Evolutionary conservation across 2,113 vertebrate species (phyloP), one percentile per base, ranked within the genome.

Genomic region (Aptenodytes patagonicus): DNA sequence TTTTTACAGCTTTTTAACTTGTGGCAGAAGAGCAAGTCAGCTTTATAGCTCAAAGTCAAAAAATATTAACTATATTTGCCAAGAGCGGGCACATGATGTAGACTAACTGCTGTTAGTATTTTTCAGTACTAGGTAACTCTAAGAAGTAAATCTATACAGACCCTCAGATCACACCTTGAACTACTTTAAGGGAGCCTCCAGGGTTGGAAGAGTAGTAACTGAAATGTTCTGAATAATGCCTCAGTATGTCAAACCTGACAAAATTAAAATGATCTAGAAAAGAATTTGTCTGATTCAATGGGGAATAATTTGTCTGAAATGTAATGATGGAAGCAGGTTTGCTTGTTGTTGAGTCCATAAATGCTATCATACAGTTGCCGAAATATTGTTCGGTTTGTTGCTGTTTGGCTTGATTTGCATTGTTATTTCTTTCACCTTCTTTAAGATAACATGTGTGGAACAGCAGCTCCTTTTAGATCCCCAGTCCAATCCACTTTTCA

Each of bases 401-500:
- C 44, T 49, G 0, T 54, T 36, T 96, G 47, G 2, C 36, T 92
- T 91, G 29, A 90, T 94, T 89, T 89, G 32, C 11, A 18, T 87
- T 95, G 87, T 87, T 42, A 3, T 70, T 49, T 97, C 34, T 79
- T 90, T 89, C 70, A 57, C 28, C 36, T 55, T 97, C 86, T 95
- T 92, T 64, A 96, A 99, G 99, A 98, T 98, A 62, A 98, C 98
- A 29, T 99, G 99, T 66, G 98, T 99, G 96, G 99, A 99, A 91
- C 98, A 98, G 95, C 98, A 99, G 97, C 95, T 95, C 72, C 93
- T 99, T 62, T 85, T 99, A 93, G 98, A 98, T 38, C 97, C 99
- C 29, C 96, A 80, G 13, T 98, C 98, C 70, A 99, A 99, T 97
- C 98, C 99, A 36, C 97, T 99, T 83, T 99, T 99, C 97, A 99